phyloP scores from a whole-genome alignment of 2,888 invertebrate species.

The Drosophila bunnanda region DNA sequence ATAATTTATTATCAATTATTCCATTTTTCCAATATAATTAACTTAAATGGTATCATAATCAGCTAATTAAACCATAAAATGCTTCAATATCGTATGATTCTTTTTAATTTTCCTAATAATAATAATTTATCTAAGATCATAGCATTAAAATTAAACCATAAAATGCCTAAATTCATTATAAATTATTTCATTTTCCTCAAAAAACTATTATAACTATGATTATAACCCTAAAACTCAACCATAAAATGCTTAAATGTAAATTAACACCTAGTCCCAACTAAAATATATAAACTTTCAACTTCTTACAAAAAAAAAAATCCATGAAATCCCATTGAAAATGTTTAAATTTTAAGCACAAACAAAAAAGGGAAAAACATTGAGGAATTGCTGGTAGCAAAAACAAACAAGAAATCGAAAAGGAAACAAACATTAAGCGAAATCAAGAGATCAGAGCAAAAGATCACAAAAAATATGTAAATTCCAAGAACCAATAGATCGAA shows the following conservation, averaged over 20 bases:
- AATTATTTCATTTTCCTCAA: not conserved
- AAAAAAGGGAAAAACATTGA: not conserved
- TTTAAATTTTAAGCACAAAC: not conserved
- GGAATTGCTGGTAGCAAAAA: not conserved
- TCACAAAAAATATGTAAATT: conserved; percentile 10
- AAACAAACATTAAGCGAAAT: conserved; percentile 4
- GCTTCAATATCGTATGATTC: too few relatives aligned
- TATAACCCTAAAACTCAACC: too few relatives aligned
- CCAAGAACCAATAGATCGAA: conserved; percentile 18
- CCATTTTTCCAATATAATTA: not conserved
- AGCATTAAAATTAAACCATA: not conserved
- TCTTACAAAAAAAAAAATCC: too few relatives aligned
- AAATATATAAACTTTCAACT: not conserved
- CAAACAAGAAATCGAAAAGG: not conserved
- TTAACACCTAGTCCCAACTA: too few relatives aligned
- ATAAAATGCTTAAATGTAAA: too few relatives aligned
- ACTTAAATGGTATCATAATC: too few relatives aligned
- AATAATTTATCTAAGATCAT: too few relatives aligned
- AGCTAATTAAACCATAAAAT: too few relatives aligned
- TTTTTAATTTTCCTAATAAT: too few relatives aligned
- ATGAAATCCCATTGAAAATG: not conserved
- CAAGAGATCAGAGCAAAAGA: conserved; percentile 12
- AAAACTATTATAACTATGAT: too few relatives aligned
- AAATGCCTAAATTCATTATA: not conserved
- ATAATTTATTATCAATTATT: not conserved